Conservation (phyloP, 2,888 invertebrate genomes). For the Margaritifera margaritifera region DNA sequence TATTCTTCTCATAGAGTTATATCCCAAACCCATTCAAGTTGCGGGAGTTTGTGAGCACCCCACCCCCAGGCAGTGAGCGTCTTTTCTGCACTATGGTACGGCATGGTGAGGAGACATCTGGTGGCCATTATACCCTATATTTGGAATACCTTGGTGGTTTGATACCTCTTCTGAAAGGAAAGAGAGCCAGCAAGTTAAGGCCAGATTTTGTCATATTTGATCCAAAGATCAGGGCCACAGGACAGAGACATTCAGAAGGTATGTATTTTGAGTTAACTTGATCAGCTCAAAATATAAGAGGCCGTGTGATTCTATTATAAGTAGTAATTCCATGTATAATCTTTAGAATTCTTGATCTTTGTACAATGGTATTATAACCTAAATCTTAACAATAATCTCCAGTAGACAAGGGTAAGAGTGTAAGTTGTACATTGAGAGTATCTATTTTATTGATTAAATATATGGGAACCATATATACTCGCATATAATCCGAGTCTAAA, state of each 20-base stretch:
- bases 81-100: constrained; percentile 98
- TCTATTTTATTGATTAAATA: too few species aligned
- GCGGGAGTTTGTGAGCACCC: constrained; percentile 93
- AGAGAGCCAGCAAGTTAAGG: constrained; percentile 94
- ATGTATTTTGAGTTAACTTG: too few species aligned
- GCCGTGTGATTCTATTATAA: neutral
- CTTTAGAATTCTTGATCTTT: too few species aligned
- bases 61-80: constrained; percentile 87
- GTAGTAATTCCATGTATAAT: too few species aligned
- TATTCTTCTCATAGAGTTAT: constrained; percentile 82
- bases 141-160: constrained; percentile 96
- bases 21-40: constrained; percentile 91
- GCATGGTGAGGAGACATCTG: constrained; percentile 79
- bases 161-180: constrained; percentile 95
- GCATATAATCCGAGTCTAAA: too few species aligned
- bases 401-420: too few species aligned
- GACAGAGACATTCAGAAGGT: constrained; percentile 38
- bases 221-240: constrained; percentile 70
- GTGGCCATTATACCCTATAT: constrained; percentile 79
- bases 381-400: too few species aligned
- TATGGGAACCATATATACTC: too few species aligned
- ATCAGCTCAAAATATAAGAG: too few species aligned
- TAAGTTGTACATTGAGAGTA: too few species aligned
- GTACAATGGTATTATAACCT: too few species aligned
- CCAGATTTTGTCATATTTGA: constrained; percentile 94